Conservation (phyloP, 2,888 invertebrate genomes). For the Dexiosoma caninum region DNA sequence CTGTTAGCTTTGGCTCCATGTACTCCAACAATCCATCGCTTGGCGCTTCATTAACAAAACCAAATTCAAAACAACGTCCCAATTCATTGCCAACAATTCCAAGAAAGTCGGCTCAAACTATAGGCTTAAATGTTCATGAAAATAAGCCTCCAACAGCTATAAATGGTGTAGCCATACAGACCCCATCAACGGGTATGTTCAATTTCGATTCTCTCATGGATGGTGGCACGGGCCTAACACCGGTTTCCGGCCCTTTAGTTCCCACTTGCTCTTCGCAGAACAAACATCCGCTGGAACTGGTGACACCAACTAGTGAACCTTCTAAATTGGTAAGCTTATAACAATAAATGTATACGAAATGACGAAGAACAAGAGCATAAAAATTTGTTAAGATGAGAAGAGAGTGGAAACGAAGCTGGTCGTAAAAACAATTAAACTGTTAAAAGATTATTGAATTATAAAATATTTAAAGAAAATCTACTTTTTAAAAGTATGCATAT, state of each 20-base stretch:
- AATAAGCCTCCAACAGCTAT: constrained; percentile 80
- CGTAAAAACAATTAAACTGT: constrained; percentile 53
- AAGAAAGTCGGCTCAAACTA: constrained; percentile 79
- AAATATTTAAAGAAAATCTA: constrained; percentile 33
- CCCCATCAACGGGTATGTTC: constrained; percentile 92
- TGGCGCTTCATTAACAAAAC: constrained; percentile 65
- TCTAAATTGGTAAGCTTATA: constrained; percentile 91
- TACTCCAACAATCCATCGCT: constrained; percentile 57
- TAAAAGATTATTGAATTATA: constrained; percentile 43
- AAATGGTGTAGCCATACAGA: constrained; percentile 89
- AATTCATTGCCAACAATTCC: constrained; percentile 84
- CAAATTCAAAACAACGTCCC: constrained; percentile 81
- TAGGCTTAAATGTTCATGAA: constrained; percentile 65
- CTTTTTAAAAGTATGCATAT: constrained; percentile 57
- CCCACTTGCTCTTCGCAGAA: constrained; percentile 86
- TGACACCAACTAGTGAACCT: constrained; percentile 85
- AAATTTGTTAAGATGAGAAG: constrained; percentile 52
- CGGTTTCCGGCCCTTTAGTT: constrained; percentile 85
- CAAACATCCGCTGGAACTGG: constrained; percentile 84
- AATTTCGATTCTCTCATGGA: constrained; percentile 96
- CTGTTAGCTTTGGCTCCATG: constrained; percentile 66
- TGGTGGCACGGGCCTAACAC: constrained; percentile 94
- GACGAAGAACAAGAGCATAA: constrained; percentile 28
- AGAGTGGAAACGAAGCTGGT: constrained; percentile 64
- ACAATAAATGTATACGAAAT: constrained; percentile 73